Evolutionary conservation across 2,888 invertebrate genomes (phyloP).

Genomic region (Hypolimnas misippus): DNA sequence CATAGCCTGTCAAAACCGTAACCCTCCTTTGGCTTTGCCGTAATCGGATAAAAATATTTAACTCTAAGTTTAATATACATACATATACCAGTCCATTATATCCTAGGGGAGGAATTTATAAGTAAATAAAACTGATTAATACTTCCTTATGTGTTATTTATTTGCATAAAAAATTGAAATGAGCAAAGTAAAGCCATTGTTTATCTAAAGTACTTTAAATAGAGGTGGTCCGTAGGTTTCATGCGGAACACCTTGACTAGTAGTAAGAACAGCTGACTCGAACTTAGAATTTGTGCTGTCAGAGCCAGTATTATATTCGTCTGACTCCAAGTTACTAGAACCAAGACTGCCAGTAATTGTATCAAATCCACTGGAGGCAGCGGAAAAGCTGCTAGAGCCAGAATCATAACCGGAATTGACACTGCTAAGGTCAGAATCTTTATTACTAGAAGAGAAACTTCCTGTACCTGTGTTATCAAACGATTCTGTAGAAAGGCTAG

Average conservation of each 20-base stretch:
- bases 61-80: too few relatives aligned
- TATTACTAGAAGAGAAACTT: slow-evolving; percentile 7
- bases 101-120: neutral
- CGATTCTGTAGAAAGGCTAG: slow-evolving; percentile 4
- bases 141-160: slow-evolving; percentile 20
- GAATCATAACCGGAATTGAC: slow-evolving; percentile 24
- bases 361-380: slow-evolving; percentile 34
- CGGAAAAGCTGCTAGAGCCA: slow-evolving; percentile 18
- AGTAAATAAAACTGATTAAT: slow-evolving; percentile 16
- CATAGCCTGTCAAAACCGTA: too few relatives aligned
- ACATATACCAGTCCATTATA: too few relatives aligned
- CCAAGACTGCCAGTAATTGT: slow-evolving; percentile 21
- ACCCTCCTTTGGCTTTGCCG: too few relatives aligned
- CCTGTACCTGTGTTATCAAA: slow-evolving; percentile 2
- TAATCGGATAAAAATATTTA: too few relatives aligned
- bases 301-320: slow-evolving; percentile 44
- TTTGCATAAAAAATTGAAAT: slow-evolving; percentile 22
- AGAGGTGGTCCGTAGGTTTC: slow-evolving; percentile 73
- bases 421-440: slow-evolving; percentile 8
- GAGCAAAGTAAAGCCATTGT: slow-evolving; percentile 17
- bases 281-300: slow-evolving; percentile 47
- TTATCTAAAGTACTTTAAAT: slow-evolving; percentile 56
- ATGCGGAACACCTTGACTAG: slow-evolving; percentile 75
- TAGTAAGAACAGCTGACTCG: slow-evolving; percentile 57
- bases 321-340: slow-evolving; percentile 40